These are phyloP conservation scores for Arenicola marina DNA, from an alignment of 2,888 invertebrate genomes.

Conservation along the genomic window DNA sequence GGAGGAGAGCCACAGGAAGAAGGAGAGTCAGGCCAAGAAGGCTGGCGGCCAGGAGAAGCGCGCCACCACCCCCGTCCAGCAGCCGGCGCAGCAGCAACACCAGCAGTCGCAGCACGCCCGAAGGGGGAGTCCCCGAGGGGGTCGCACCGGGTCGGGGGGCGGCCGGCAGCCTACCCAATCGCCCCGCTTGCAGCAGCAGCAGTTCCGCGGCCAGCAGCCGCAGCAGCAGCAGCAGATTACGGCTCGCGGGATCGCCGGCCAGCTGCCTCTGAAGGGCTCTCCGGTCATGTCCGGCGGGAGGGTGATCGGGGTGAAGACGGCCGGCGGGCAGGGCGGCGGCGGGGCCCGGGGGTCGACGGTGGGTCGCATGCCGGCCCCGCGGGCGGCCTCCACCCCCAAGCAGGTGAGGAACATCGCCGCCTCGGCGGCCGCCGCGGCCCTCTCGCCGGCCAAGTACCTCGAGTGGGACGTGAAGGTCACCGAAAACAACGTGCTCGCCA, in stretches of 20 bases:
- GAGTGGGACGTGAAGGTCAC: slow-evolving; percentile 10
- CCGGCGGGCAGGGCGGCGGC: neutral
- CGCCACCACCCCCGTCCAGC: too few relatives aligned
- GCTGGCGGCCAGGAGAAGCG: too few relatives aligned
- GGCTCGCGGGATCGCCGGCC: too few relatives aligned
- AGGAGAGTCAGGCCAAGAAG: neutral
- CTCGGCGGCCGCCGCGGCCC: neutral
- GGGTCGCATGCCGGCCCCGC: too few relatives aligned
- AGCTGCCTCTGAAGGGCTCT: too few relatives aligned
- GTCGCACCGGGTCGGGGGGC: neutral
- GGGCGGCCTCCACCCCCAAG: too few relatives aligned
- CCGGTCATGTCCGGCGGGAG: too few relatives aligned
- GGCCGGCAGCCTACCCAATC: neutral
- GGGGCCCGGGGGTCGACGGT: too few relatives aligned
- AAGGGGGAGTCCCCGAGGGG: neutral
- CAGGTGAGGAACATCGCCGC: neutral
- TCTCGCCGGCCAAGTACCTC: too few relatives aligned
- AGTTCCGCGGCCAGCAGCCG: neutral
- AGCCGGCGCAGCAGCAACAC: neutral
- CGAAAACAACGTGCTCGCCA: slow-evolving; percentile 9
- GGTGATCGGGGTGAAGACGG: neutral
- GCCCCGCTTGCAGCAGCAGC: neutral
- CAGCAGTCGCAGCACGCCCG: neutral
- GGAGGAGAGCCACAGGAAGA: neutral
- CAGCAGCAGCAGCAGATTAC: too few relatives aligned